These are phyloP conservation scores for Proctacanthus coquilletti DNA, from an alignment of 1,140 invertebrate species.

Conservation along the genomic window DNA sequence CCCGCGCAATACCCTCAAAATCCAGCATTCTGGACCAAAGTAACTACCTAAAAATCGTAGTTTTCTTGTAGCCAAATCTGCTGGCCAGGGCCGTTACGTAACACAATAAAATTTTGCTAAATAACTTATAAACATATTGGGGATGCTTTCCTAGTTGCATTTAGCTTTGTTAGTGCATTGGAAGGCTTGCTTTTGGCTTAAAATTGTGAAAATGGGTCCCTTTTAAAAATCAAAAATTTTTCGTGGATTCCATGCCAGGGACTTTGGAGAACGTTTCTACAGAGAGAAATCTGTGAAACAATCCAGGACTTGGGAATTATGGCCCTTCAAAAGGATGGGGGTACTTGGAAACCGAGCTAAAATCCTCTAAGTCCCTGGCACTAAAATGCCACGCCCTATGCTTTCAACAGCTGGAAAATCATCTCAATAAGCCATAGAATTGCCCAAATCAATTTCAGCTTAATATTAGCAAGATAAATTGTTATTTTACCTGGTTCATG, in stretches of 20 bases:
- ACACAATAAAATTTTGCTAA: conserved; percentile 1
- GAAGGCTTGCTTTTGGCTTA: conserved; percentile 35
- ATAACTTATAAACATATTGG: conserved; percentile 10
- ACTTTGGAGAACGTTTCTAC: conserved; percentile 10
- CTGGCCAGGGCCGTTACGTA: not conserved
- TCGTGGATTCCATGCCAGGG: conserved; percentile 9
- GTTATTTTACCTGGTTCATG: conserved; percentile 28
- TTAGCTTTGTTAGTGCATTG: conserved; percentile 17
- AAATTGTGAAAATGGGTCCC: conserved; percentile 63
- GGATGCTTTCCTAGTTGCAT: conserved; percentile 14
- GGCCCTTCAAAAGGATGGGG: not conserved
- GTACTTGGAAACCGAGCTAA: not conserved
- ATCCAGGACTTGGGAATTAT: not conserved
- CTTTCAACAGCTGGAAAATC: too few relatives aligned
- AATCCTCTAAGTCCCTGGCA: not conserved
- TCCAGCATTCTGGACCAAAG: conserved; percentile 6
- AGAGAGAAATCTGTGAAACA: conserved; percentile 24
- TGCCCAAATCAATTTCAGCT: conserved; percentile 4
- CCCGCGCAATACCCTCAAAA: conserved; percentile 10
- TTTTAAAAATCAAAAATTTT: conserved; percentile 32
- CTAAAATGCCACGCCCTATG: not conserved
- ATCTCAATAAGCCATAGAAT: not conserved
- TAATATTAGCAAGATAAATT: conserved; percentile 1
- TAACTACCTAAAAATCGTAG: conserved; percentile 10
- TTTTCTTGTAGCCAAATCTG: conserved; percentile 15